A percentile compares a stretch with the other conserved stretches of the same genome.
These are phyloP conservation scores for Saxidomus purpurata DNA, from an alignment of 1,140 invertebrate species.

Conservation along the genomic window DNA sequence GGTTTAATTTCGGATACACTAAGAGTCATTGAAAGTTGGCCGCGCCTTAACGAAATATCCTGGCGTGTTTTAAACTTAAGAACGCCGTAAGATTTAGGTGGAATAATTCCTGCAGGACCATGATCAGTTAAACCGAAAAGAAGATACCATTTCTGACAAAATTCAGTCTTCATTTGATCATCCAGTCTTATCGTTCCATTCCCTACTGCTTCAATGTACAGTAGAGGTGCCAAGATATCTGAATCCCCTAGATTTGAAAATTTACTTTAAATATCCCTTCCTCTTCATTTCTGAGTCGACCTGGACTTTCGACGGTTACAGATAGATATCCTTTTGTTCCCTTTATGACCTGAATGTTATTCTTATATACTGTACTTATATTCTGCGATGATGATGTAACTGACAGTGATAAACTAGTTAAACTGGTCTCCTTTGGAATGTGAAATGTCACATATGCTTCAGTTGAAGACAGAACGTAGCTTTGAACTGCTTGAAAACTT, in stretches of 20 bases:
- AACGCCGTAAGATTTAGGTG: not conserved
- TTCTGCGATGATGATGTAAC: not conserved
- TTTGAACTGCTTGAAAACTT: too few relatives aligned
- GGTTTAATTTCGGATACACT: not conserved
- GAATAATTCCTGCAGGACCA: slow-evolving; percentile 12
- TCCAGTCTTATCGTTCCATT: not conserved
- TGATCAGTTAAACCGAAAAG: not conserved
- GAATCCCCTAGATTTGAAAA: slow-evolving; percentile 24
- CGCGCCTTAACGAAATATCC: not conserved
- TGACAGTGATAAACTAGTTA: too few relatives aligned
- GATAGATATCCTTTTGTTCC: slow-evolving; percentile 5
- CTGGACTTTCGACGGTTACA: not conserved
- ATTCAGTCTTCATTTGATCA: not conserved
- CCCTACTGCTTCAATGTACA: not conserved
- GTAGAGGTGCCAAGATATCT: not conserved
- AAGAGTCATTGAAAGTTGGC: not conserved
- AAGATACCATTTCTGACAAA: not conserved
- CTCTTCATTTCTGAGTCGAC: not conserved
- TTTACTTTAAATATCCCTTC: not conserved
- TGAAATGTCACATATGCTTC: slow-evolving; percentile 27
- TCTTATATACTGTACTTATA: not conserved
- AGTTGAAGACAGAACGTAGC: slow-evolving; percentile 12
- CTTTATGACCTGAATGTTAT: not conserved
- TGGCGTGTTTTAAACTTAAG: not conserved
- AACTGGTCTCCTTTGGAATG: too few relatives aligned